Percentiles rank a stretch among this genome's conserved stretches.
Evolutionary conservation across 2,797 vertebrate genomes (phyloP).

Genomic region (Thaleichthys pacificus): DNA sequence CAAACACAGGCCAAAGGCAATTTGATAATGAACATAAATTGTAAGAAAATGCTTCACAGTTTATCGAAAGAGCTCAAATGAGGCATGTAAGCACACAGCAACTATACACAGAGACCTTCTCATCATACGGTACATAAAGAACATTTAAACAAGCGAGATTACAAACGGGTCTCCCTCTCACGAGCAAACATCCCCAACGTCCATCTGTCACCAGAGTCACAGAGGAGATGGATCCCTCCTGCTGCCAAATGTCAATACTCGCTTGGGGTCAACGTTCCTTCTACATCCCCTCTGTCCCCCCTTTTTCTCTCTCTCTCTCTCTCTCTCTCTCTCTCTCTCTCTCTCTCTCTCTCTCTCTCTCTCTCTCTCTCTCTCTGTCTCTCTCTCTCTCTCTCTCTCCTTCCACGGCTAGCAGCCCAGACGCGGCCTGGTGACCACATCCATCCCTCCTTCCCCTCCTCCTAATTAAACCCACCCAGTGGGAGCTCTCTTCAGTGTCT

Average conservation of each 20-base stretch:
- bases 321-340: background rate
- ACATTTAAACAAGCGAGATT: background rate
- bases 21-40: slow-evolving; percentile 30
- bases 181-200: background rate
- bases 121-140: too few species aligned
- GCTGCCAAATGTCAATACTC: slow-evolving; percentile 30
- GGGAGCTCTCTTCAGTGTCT: background rate
- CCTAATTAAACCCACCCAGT: slow-evolving; percentile 17
- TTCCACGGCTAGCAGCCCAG: background rate
- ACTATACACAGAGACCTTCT: too few species aligned
- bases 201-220: slow-evolving; percentile 13
- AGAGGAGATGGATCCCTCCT: slow-evolving; percentile 27
- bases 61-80: background rate
- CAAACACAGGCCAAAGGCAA: slow-evolving; percentile 1
- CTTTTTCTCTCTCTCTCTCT: slow-evolving; percentile 15
- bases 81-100: background rate
- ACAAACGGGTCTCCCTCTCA: background rate
- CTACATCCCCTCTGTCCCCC: background rate
- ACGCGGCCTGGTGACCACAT: background rate
- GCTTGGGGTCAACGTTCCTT: slow-evolving; percentile 32
- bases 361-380: background rate
- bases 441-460: slow-evolving; percentile 15
- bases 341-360: background rate
- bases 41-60: slow-evolving; percentile 34
- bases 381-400: background rate